phyloP scores from a whole-genome alignment of 2,797 vertebrate species.

The Hipposideros larvatus region DNA sequence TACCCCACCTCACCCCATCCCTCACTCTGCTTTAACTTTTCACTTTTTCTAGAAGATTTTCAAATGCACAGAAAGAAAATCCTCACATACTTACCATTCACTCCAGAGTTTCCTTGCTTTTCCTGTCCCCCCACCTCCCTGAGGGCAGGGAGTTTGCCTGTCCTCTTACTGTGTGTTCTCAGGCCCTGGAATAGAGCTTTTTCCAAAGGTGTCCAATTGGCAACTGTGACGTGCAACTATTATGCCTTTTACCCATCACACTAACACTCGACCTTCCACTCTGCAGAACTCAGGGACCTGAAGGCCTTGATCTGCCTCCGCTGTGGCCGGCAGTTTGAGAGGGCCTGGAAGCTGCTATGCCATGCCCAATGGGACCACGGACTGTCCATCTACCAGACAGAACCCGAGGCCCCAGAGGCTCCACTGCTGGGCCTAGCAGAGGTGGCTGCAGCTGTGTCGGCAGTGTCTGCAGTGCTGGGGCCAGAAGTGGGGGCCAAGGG shows the following conservation, averaged over 20 bases:
- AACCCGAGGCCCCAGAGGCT: conserved; percentile 55
- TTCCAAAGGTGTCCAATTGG: neutral
- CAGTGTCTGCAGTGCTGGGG: conserved; percentile 86
- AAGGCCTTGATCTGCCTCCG: conserved; percentile 91
- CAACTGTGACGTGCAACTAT: too few relatives aligned
- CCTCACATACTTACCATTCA: neutral
- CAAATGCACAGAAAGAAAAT: neutral
- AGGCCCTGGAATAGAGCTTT: neutral
- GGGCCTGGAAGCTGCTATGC: conserved; percentile 91
- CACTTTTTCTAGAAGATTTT: neutral
- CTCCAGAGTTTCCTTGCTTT: neutral
- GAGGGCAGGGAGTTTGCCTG: neutral
- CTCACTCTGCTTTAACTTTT: neutral
- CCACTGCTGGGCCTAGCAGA: conserved; percentile 92
- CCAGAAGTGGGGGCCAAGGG: conserved; percentile 80
- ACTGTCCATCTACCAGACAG: conserved; percentile 92
- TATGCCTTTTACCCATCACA: neutral
- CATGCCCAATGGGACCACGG: conserved; percentile 92
- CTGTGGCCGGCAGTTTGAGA: conserved; percentile 89
- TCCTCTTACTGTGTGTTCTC: neutral
- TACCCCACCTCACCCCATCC: neutral
- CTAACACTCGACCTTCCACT: neutral
- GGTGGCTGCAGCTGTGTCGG: conserved; percentile 92
- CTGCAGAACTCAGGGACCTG: conserved; percentile 84
- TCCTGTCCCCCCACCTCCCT: accelerated